Conservation (phyloP, 1,140 invertebrate species). For the Bombus polaris region DNA sequence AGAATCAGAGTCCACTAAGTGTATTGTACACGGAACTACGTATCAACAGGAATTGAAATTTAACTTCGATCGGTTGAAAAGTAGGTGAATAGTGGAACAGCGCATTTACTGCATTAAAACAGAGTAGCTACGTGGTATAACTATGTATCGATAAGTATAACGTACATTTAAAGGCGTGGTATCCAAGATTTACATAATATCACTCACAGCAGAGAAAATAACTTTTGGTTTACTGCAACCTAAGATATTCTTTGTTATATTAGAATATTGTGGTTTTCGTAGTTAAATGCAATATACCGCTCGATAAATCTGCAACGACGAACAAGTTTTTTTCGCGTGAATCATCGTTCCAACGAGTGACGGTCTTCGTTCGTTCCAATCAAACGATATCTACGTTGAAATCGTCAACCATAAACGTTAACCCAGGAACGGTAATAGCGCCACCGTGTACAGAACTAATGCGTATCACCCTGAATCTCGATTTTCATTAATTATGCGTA, state of each 20-base stretch:
- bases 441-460: neutral
- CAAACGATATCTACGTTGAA: slow-evolving; percentile 11
- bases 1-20: neutral
- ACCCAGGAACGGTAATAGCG: neutral
- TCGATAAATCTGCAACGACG: neutral
- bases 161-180: neutral
- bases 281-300: neutral
- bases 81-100: neutral
- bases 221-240: neutral
- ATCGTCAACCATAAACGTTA: slow-evolving; percentile 16
- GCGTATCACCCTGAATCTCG: slow-evolving; percentile 47
- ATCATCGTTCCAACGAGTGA: neutral
- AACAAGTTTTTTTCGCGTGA: neutral
- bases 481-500: slow-evolving; percentile 60
- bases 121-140: neutral
- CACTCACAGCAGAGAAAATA: neutral
- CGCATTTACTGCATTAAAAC: neutral
- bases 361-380: neutral
- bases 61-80: neutral
- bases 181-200: neutral
- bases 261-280: no score
- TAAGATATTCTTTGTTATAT: neutral
- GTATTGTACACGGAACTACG: neutral
- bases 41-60: neutral
- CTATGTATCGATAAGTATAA: neutral